Base-by-base conservation (phyloP, 2,888 invertebrate genomes). In the Platycheirus rosarum region DNA sequence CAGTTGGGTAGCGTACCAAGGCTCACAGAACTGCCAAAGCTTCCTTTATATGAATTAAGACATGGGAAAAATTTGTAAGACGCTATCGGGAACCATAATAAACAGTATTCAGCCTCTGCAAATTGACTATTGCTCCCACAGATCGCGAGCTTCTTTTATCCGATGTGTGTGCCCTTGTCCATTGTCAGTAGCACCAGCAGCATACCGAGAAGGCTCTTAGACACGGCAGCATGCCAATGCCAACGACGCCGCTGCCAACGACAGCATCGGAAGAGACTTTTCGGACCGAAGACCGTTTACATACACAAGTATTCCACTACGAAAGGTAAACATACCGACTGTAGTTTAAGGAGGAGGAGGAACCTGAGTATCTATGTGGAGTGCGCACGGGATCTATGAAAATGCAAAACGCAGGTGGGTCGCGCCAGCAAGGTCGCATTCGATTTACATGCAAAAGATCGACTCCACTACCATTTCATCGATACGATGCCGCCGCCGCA, bases 151-250 rank as follows among this genome's bases (percentile, higher is more conserved):
- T 85, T 77, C 84, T 89, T 88, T 84, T 84, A 84, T 84, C 84
- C 78, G 84, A 78, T 84, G 71, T 78, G 84, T 84, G 84, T 84
- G 84, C 85, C 91, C 91, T 84, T 85, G 84, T 85, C 85, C 84
- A 79, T 73, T 75, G 79, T 75, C 80, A 84, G 42, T 42, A 55
- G 48, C 60, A 71, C 42, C 63, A 40, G 51, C 60, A 75, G 57
- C 68, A 79, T 75, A 75, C 63, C 69, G 29, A 49, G 62, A 75
- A 75, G 75, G 26, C 63, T 73, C 42, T 8, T 32, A 20, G 65
- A 66, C 84, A 78, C 68, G 78, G 78, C 84, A 84, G 74, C 76
- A 78, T 84, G 65, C 70, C 74, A 73, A 62, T 26, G 60, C 42
- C 60, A 44, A 60, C 42, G 26, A 60, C 68, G 26, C 26, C 23